A percentile compares a stretch with the other conserved stretches of the same genome.
These are phyloP conservation scores for Liodrosophila aerea DNA, from an alignment of 2,888 invertebrate genomes.

Conservation along the genomic window DNA sequence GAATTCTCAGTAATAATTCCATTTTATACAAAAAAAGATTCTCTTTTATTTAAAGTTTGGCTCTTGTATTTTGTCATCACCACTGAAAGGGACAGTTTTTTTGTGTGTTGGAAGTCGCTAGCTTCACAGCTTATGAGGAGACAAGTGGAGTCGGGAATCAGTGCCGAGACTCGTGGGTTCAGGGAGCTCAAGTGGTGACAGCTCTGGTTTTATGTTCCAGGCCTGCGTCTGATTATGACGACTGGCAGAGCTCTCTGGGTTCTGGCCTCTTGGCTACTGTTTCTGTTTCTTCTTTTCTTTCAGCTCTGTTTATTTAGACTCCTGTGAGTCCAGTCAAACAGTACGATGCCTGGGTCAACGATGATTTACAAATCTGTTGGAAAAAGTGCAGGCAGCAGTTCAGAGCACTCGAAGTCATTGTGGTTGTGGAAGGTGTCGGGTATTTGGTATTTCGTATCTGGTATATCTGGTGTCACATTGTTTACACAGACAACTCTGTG, in stretches of 20 bases:
- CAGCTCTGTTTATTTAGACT: constrained; percentile 67
- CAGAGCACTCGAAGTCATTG: constrained; percentile 47
- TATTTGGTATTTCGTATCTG: constrained; percentile 15
- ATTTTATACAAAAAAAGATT: not conserved
- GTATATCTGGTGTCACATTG: constrained; percentile 58
- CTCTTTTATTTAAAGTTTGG: too few relatives aligned
- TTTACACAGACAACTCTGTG: constrained; percentile 70
- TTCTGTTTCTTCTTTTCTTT: constrained; percentile 29
- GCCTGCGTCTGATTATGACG: constrained; percentile 66
- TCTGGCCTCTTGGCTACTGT: constrained; percentile 48
- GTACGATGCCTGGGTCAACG: constrained; percentile 13
- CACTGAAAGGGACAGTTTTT: constrained; percentile 19
- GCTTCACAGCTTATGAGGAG: constrained; percentile 28
- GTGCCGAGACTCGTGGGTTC: constrained; percentile 17
- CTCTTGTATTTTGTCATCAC: constrained; percentile 24
- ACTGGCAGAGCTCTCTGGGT: constrained; percentile 15
- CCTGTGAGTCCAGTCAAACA: constrained; percentile 64
- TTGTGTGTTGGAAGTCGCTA: too few relatives aligned
- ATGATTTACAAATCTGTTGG: constrained; percentile 46
- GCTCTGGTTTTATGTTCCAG: constrained; percentile 41
- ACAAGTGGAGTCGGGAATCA: constrained; percentile 47
- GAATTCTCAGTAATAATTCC: constrained; percentile 51
- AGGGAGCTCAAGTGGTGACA: constrained; percentile 67
- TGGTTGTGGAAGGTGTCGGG: constrained; percentile 27
- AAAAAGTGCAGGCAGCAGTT: constrained; percentile 29